A percentile compares a stretch with the other conserved stretches of the same genome.
Evolutionary conservation across 2,113 vertebrate species (phyloP).

Genomic region (Toxotes jaculatrix): DNA sequence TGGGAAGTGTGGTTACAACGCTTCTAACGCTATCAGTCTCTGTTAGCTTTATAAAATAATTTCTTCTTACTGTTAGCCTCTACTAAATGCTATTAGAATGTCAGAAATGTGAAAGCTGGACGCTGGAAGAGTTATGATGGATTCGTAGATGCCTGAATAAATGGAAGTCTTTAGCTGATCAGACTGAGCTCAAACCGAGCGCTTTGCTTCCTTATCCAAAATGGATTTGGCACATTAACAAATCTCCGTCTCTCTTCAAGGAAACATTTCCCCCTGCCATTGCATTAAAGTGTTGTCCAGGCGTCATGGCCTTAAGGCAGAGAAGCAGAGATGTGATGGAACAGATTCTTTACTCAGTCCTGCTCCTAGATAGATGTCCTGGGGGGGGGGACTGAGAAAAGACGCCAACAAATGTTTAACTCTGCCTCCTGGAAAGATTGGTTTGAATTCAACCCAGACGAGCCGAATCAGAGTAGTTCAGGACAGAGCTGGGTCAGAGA

Average conservation of each 20-base stretch:
- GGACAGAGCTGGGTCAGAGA: not conserved
- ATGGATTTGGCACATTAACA: not conserved
- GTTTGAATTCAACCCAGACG: constrained; percentile 6
- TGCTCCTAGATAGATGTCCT: not conserved
- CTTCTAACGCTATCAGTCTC: not conserved
- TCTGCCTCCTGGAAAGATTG: constrained; percentile 17
- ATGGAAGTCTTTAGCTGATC: constrained; percentile 2
- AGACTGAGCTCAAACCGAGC: not conserved
- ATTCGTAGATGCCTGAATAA: not conserved
- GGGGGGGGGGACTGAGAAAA: not conserved
- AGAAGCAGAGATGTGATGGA: constrained; percentile 17
- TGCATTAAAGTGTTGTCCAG: constrained; percentile 22
- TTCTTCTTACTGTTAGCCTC: not conserved
- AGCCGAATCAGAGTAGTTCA: not conserved
- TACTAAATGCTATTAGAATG: not conserved
- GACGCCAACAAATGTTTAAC: constrained; percentile 23
- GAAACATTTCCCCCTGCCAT: constrained; percentile 13
- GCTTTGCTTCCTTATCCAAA: not conserved
- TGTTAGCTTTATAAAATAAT: constrained; percentile 2
- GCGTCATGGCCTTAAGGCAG: constrained; percentile 1
- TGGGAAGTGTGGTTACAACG: not conserved
- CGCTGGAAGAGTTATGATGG: not conserved
- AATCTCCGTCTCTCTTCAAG: constrained; percentile 1
- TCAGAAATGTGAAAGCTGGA: not conserved
- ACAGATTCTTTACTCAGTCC: constrained; percentile 15